phyloP scores from a whole-genome alignment of 2,113 vertebrate genomes.

The Quiscalus mexicanus region DNA sequence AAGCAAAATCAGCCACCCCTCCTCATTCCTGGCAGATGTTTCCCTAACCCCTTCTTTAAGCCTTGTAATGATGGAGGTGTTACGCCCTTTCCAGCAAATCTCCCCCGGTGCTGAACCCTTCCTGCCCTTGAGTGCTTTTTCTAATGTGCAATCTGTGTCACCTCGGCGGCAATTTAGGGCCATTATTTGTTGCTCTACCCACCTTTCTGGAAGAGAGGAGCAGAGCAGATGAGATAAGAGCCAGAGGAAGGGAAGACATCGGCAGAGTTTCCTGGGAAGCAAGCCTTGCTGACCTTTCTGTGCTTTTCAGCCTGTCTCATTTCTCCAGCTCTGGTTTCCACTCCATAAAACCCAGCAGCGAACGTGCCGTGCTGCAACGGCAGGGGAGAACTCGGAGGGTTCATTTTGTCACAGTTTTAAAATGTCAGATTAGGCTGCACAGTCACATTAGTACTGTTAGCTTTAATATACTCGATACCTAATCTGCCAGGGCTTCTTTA shows the following conservation, averaged over 20 bases:
- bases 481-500: conserved; percentile 51
- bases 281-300: not conserved
- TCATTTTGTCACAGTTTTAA: conserved; percentile 40
- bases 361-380: not conserved
- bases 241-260: not conserved
- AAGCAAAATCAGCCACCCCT: not conserved
- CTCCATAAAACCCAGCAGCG: conserved; percentile 26
- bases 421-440: conserved; percentile 34
- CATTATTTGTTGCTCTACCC: conserved; percentile 31
- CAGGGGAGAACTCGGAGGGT: not conserved
- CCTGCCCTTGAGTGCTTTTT: not conserved
- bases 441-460: conserved; percentile 44
- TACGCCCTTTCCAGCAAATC: not conserved
- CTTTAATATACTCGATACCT: conserved; percentile 42
- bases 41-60: conserved; percentile 13
- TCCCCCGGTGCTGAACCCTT: not conserved
- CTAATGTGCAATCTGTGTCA: conserved; percentile 26
- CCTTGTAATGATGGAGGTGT: conserved; percentile 17
- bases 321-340: not conserved
- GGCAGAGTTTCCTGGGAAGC: not conserved
- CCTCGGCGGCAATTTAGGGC: conserved; percentile 3
- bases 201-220: conserved; percentile 3
- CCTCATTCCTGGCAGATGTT: not conserved
- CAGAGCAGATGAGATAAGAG: not conserved
- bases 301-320: not conserved